Conservation (phyloP, 2,888 invertebrate genomes). For the Chrysolina haemoptera region DNA sequence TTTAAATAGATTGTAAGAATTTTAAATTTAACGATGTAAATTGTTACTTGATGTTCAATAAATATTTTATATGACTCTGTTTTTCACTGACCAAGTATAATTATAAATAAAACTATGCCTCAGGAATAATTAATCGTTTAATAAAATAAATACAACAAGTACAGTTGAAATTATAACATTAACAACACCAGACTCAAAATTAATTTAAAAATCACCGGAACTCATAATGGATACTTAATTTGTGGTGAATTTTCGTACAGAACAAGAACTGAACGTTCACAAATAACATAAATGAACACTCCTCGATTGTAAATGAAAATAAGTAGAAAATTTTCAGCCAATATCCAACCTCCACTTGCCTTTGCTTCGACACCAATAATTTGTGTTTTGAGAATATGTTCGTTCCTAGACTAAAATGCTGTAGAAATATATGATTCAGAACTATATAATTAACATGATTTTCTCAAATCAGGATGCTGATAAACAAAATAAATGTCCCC, state of each 20-base stretch:
- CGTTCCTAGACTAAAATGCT: too few species aligned
- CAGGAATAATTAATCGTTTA: conserved; percentile 51
- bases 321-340: not conserved
- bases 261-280: not conserved
- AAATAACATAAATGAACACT: conserved; percentile 9
- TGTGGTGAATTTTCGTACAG: not conserved
- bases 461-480: too few species aligned
- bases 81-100: not conserved
- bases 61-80: not conserved
- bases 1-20: too few species aligned
- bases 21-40: not conserved
- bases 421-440: too few species aligned
- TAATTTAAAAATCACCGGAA: conserved; percentile 30
- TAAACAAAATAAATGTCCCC: too few species aligned
- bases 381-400: too few species aligned
- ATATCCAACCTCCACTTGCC: not conserved
- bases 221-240: conserved; percentile 17
- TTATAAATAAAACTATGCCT: conserved; percentile 8
- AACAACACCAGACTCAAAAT: conserved; percentile 55
- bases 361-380: not conserved
- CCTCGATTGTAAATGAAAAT: conserved; percentile 3
- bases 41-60: conserved; percentile 12
- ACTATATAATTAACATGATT: too few species aligned
- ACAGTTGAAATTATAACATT: conserved; percentile 56
- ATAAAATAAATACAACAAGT: conserved; percentile 60